Evolutionary conservation across 2,888 invertebrate genomes (phyloP).

Genomic region (Neoitamus cyanurus): DNA sequence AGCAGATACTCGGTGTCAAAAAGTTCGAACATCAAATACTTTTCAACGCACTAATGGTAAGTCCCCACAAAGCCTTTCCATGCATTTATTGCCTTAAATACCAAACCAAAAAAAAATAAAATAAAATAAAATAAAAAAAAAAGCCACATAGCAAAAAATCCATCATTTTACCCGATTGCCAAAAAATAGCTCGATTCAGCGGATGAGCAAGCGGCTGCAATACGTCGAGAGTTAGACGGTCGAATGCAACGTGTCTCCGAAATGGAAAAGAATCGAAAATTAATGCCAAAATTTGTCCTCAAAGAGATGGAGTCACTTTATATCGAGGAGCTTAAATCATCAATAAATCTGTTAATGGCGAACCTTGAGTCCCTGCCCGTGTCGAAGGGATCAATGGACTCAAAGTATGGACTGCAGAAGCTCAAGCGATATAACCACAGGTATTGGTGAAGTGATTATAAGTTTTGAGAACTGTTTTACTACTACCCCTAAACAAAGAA

Average conservation of each 20-base stretch:
- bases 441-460: slow-evolving; percentile 68
- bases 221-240: slow-evolving; percentile 97
- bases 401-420: slow-evolving; percentile 97
- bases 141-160: background rate
- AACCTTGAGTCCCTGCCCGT: slow-evolving; percentile 99
- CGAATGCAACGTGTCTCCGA: slow-evolving; percentile 96
- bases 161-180: background rate
- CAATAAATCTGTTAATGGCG: slow-evolving; percentile 97
- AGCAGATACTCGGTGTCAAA: slow-evolving; percentile 97
- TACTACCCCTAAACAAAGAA: background rate
- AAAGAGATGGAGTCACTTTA: slow-evolving; percentile 99
- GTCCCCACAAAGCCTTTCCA: background rate
- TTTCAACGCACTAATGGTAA: slow-evolving; percentile 96
- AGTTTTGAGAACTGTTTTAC: background rate
- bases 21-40: slow-evolving; percentile 99
- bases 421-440: slow-evolving; percentile 98
- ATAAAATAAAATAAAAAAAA: background rate
- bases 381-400: slow-evolving; percentile 96
- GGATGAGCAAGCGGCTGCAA: slow-evolving; percentile 99
- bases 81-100: no score
- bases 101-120: background rate
- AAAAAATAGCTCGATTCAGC: slow-evolving; percentile 92
- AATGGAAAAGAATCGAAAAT: slow-evolving; percentile 96
- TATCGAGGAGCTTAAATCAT: slow-evolving; percentile 97
- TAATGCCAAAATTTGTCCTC: slow-evolving; percentile 99